A percentile compares a stretch with the other conserved stretches of the same genome.
These are phyloP conservation scores for Zoanthus gigantus DNA, from an alignment of 92 coral and sea anemone species.

Conservation along the genomic window DNA sequence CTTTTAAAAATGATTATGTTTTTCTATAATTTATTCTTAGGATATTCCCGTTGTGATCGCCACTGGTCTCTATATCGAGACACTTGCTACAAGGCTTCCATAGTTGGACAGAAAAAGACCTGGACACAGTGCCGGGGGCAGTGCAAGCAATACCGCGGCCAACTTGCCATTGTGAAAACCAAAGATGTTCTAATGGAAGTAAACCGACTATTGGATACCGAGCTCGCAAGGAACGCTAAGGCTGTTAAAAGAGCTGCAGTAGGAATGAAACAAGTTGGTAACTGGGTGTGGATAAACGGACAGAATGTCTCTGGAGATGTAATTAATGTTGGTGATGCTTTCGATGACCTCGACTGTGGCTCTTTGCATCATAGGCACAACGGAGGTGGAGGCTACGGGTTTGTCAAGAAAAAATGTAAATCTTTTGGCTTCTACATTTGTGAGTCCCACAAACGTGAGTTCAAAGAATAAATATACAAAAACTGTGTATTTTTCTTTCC, in stretches of 20 bases:
- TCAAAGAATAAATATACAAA: neutral
- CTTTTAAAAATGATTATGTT: neutral
- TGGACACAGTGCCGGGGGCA: slow-evolving; percentile 29
- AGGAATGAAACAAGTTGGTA: slow-evolving; percentile 55
- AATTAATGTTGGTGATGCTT: neutral
- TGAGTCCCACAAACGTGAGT: slow-evolving; percentile 24
- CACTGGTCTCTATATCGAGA: slow-evolving; percentile 7
- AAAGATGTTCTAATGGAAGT: slow-evolving; percentile 45
- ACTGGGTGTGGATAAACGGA: slow-evolving; percentile 52
- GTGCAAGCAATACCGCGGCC: slow-evolving; percentile 34
- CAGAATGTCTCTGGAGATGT: slow-evolving; percentile 12
- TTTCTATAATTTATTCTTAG: neutral
- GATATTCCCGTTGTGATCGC: neutral
- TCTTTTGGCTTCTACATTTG: slow-evolving; percentile 5
- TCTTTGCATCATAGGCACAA: slow-evolving; percentile 9
- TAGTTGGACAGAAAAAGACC: neutral
- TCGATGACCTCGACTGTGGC: slow-evolving; percentile 24
- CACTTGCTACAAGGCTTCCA: slow-evolving; percentile 25
- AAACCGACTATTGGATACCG: slow-evolving; percentile 27
- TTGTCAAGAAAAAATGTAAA: neutral
- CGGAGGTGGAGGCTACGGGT: neutral
- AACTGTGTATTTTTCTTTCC: neutral
- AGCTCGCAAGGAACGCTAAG: neutral
- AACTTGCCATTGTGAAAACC: slow-evolving; percentile 63
- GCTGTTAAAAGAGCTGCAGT: slow-evolving; percentile 24